These are phyloP conservation scores for Ochropacha duplaris DNA, from an alignment of 2,888 invertebrate genomes.

Conservation along the genomic window DNA sequence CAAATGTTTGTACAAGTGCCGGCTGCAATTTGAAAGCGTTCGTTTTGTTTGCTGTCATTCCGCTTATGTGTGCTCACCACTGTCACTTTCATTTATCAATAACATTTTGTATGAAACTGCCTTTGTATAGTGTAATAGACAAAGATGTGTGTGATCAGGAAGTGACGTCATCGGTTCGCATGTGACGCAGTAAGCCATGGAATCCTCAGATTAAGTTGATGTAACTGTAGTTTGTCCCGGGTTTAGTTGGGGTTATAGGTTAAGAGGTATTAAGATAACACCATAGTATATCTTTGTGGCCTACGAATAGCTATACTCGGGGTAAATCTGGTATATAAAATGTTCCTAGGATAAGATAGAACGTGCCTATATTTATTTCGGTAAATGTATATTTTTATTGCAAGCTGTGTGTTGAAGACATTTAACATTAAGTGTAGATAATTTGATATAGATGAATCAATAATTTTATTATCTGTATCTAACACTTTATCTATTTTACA, in stretches of 20 bases:
- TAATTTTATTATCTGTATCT: too few species aligned
- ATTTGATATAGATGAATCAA: too few species aligned
- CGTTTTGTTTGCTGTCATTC: background rate
- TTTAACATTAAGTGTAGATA: too few species aligned
- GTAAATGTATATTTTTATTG: background rate
- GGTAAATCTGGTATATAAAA: background rate
- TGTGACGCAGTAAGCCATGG: background rate
- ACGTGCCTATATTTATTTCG: background rate
- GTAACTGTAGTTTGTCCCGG: background rate
- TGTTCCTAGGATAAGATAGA: background rate
- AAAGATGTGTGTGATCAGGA: background rate
- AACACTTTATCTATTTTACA: too few species aligned
- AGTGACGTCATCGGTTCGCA: background rate
- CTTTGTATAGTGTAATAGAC: background rate
- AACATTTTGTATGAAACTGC: background rate
- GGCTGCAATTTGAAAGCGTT: background rate
- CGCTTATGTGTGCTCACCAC: background rate
- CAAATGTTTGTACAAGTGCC: background rate
- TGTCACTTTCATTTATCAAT: background rate
- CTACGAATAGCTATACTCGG: background rate
- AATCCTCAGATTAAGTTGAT: background rate
- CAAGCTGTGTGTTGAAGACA: background rate
- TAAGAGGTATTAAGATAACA: background rate
- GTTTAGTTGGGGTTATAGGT: background rate
- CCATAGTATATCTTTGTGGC: background rate